A percentile compares a stretch with the other conserved stretches of the same genome.
Conservation (phyloP, 1,140 invertebrate genomes). For the Ostrea denselamellosa region DNA sequence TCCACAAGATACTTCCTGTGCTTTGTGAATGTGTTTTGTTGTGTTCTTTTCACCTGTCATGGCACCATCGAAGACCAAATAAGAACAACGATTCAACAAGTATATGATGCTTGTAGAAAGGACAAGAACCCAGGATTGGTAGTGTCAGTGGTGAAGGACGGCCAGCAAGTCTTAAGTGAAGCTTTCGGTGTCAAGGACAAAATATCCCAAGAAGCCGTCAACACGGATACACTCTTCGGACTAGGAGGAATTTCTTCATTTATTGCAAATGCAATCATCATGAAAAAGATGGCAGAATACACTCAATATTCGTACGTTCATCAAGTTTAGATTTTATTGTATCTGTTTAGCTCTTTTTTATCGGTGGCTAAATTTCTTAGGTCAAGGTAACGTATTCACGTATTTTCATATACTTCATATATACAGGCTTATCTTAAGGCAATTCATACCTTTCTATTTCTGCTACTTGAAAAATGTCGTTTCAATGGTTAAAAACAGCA, state of each 20-base stretch:
- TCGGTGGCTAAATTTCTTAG: no score
- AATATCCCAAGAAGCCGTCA: slow-evolving; percentile 49
- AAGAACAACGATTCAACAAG: not conserved
- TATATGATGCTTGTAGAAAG: not conserved
- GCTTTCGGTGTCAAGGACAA: slow-evolving; percentile 58
- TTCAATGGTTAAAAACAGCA: no score
- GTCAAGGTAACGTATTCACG: no score
- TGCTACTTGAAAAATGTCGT: no score
- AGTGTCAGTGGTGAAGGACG: slow-evolving; percentile 63
- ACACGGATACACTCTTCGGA: slow-evolving; percentile 57
- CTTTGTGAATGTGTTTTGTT: not conserved
- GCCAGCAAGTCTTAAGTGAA: slow-evolving; percentile 52
- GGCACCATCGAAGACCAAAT: not conserved
- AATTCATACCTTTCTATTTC: no score
- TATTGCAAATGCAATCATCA: not conserved
- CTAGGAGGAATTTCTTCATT: slow-evolving; percentile 56
- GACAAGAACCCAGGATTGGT: slow-evolving; percentile 53
- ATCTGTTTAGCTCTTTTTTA: no score
- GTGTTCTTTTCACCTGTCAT: not conserved
- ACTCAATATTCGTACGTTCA: no score
- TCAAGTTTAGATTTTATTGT: no score
- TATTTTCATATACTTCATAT: no score
- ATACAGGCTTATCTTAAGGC: no score
- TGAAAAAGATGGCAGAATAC: not conserved
- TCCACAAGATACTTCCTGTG: not conserved